Evolutionary conservation across 2,888 invertebrate genomes (phyloP).

Genomic region (Spialia ferax): DNA sequence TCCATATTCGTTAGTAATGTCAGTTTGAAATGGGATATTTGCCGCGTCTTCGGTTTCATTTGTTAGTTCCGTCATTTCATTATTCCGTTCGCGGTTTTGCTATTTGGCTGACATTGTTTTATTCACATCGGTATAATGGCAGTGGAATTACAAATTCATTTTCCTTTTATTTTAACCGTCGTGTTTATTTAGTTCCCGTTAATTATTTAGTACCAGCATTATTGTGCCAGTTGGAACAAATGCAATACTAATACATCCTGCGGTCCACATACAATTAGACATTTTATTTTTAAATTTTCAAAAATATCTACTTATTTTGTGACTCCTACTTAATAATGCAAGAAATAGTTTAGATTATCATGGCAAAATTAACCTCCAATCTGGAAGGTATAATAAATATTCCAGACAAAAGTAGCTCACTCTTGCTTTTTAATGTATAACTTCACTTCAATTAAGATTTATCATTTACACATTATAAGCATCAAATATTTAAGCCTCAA

Average conservation of each 20-base stretch:
- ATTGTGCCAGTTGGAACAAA: not conserved
- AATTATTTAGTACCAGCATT: no score
- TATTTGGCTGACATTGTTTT: slow-evolving; percentile 18
- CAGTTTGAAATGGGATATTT: slow-evolving; percentile 26
- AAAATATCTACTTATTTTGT: no score
- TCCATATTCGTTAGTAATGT: slow-evolving; percentile 32
- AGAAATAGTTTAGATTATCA: no score
- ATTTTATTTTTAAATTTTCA: no score
- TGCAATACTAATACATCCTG: no score
- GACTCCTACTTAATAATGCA: no score
- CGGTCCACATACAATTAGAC: no score
- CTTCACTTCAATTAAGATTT: no score
- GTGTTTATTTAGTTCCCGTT: not conserved
- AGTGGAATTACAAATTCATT: not conserved
- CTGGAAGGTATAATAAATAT: no score
- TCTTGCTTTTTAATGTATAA: no score
- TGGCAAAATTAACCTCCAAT: no score
- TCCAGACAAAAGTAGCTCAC: no score
- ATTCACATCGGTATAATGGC: not conserved
- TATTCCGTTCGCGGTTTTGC: slow-evolving; percentile 16
- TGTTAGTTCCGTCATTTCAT: slow-evolving; percentile 33
- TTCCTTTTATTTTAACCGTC: not conserved
- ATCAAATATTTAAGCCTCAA: not conserved
- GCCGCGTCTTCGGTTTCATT: slow-evolving; percentile 32
- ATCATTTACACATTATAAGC: not conserved